Evolutionary conservation across 2,797 vertebrate genomes (phyloP).

Genomic region (Oryzias sinensis): DNA sequence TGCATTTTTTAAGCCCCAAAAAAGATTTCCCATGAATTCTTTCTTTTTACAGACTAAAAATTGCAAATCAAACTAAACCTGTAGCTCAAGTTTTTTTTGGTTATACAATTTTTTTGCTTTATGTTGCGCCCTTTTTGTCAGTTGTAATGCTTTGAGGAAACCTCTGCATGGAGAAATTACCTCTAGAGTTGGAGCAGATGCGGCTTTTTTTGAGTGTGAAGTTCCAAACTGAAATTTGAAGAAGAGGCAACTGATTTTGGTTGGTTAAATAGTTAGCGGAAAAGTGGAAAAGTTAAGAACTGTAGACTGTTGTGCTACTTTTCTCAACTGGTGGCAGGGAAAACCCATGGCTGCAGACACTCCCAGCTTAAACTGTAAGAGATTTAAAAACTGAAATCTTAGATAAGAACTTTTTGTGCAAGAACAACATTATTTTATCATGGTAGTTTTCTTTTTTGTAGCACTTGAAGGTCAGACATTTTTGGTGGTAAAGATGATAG

Average conservation of each 20-base stretch:
- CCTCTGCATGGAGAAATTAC: not conserved
- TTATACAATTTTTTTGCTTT: slow-evolving; percentile 10
- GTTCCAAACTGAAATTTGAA: not conserved
- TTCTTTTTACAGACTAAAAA: slow-evolving; percentile 20
- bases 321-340: slow-evolving; percentile 6
- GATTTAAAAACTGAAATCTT: not conserved
- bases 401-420: slow-evolving; percentile 14
- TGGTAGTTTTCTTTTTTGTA: not conserved
- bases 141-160: slow-evolving; percentile 15
- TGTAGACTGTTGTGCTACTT: not conserved
- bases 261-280: not conserved
- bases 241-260: not conserved
- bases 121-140: slow-evolving; percentile 1
- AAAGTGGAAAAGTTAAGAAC: not conserved
- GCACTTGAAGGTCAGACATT: not conserved
- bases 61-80: slow-evolving; percentile 18
- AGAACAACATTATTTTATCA: slow-evolving; percentile 12
- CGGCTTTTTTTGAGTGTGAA: not conserved
- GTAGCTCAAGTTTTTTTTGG: slow-evolving; percentile 31
- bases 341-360: slow-evolving; percentile 1
- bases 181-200: too few relatives aligned
- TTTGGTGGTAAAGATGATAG: not conserved
- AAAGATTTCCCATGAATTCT: not conserved
- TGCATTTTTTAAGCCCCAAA: not conserved
- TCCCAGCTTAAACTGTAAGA: not conserved